These are phyloP conservation scores for Priapulus caudatus DNA, from an alignment of 2,888 invertebrate genomes.

Conservation along the genomic window DNA sequence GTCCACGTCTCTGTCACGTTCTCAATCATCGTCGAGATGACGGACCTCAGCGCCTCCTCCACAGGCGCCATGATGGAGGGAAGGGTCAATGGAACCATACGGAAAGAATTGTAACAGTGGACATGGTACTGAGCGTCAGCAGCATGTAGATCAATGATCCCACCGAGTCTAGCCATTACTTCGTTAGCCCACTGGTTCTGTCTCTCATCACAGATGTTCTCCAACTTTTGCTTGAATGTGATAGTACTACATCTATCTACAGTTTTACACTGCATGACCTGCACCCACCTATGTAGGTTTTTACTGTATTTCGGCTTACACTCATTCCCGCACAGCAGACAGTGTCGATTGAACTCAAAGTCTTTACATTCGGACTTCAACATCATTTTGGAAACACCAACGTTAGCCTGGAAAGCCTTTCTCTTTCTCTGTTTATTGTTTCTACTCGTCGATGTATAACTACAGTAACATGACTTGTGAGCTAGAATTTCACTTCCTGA, in stretches of 20 bases:
- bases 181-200: slow-evolving; percentile 2
- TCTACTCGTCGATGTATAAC: too few species aligned
- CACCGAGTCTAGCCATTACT: not conserved
- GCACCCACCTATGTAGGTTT: slow-evolving; percentile 4
- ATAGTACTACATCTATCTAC: not conserved
- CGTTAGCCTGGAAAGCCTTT: too few species aligned
- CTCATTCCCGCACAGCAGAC: slow-evolving; percentile 5
- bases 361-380: too few species aligned
- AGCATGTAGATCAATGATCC: slow-evolving; percentile 5
- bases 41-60: too few species aligned
- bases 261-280: slow-evolving; percentile 4
- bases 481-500: too few species aligned
- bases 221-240: not conserved
- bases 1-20: not conserved
- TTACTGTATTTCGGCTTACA: slow-evolving; percentile 5
- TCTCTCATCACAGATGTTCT: slow-evolving; percentile 1
- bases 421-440: too few species aligned
- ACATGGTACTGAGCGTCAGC: slow-evolving; percentile 9
- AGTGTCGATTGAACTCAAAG: too few species aligned
- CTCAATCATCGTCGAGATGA: not conserved
- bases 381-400: too few species aligned
- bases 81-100: not conserved
- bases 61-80: too few species aligned
- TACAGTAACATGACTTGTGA: too few species aligned
- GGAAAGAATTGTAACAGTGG: slow-evolving; percentile 5